Evolutionary conservation across 2,797 vertebrate genomes (phyloP).

Genomic region (Pterois miles): DNA sequence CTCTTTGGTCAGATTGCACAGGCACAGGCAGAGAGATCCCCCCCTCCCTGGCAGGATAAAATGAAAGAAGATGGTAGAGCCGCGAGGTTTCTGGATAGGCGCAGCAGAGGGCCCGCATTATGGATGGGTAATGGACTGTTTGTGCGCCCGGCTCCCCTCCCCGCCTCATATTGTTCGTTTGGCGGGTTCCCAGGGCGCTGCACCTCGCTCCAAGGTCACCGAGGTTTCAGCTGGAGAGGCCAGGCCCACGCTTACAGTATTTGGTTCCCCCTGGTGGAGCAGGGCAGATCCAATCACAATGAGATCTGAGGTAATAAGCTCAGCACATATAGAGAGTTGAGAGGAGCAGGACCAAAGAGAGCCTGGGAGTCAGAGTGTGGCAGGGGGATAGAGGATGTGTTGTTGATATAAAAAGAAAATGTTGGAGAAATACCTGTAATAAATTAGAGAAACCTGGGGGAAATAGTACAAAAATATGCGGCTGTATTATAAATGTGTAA

Average conservation of each 20-base stretch:
- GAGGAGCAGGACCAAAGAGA: constrained; percentile 23
- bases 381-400: neutral
- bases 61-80: constrained; percentile 60
- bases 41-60: constrained; percentile 39
- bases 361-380: constrained; percentile 23
- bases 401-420: neutral
- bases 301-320: constrained; percentile 50
- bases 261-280: constrained; percentile 66
- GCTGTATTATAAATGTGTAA: neutral
- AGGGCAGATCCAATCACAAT: constrained; percentile 43
- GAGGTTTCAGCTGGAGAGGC: constrained; percentile 29
- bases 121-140: constrained; percentile 69
- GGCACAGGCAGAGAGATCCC: constrained; percentile 18
- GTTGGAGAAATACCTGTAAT: neutral
- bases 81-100: constrained; percentile 30
- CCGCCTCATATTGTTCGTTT: constrained; percentile 49
- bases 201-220: constrained; percentile 69
- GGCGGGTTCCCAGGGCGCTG: constrained; percentile 20
- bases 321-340: constrained; percentile 23
- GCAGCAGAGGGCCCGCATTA: constrained; percentile 51
- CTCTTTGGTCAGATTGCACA: constrained; percentile 62
- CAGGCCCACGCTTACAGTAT: constrained; percentile 30
- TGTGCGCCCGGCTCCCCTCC: constrained; percentile 45
- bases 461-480: neutral
- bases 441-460: neutral